A percentile compares a stretch with the other conserved stretches of the same genome.
Evolutionary conservation across 2,888 invertebrate species (phyloP).

Genomic region (Coleophora deauratella): DNA sequence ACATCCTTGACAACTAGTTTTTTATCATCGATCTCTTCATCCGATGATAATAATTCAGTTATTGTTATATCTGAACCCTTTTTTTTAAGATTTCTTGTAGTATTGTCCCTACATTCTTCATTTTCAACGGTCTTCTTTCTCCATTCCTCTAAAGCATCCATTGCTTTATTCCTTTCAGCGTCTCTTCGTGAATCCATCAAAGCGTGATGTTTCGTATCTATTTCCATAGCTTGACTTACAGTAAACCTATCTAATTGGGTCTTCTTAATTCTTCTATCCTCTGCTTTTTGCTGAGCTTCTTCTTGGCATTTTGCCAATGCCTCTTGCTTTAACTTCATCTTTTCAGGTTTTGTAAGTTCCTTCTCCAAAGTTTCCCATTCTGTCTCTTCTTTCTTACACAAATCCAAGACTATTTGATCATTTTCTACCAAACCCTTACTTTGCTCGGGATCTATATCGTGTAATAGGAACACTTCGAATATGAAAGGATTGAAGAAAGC

Average conservation of each 20-base stretch:
- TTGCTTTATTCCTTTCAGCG: slow-evolving; percentile 75
- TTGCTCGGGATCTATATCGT: slow-evolving; percentile 73
- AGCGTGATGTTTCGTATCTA: slow-evolving; percentile 65
- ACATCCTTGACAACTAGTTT: background rate
- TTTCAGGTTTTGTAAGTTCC: slow-evolving; percentile 71
- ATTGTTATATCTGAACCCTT: slow-evolving; percentile 8
- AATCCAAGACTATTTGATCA: slow-evolving; percentile 77
- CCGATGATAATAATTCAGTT: slow-evolving; percentile 8
- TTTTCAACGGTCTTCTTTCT: slow-evolving; percentile 32
- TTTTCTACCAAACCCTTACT: slow-evolving; percentile 79
- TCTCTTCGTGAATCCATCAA: slow-evolving; percentile 78
- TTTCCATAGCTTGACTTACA: slow-evolving; percentile 64
- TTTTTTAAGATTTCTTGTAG: slow-evolving; percentile 4
- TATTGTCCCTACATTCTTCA: slow-evolving; percentile 3
- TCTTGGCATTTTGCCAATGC: slow-evolving; percentile 73
- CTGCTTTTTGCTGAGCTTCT: slow-evolving; percentile 66
- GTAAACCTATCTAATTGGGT: slow-evolving; percentile 71
- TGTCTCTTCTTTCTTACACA: slow-evolving; percentile 73
- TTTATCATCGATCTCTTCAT: slow-evolving; percentile 9
- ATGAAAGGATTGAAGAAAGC: slow-evolving; percentile 81
- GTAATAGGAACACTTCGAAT: slow-evolving; percentile 81
- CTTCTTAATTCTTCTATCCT: slow-evolving; percentile 67
- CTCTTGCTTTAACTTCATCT: slow-evolving; percentile 69
- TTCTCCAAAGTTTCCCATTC: slow-evolving; percentile 76
- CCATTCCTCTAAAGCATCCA: slow-evolving; percentile 79